These are phyloP conservation scores for Lasaia peninsularis DNA, from an alignment of 1,140 invertebrate species.

Conservation along the genomic window DNA sequence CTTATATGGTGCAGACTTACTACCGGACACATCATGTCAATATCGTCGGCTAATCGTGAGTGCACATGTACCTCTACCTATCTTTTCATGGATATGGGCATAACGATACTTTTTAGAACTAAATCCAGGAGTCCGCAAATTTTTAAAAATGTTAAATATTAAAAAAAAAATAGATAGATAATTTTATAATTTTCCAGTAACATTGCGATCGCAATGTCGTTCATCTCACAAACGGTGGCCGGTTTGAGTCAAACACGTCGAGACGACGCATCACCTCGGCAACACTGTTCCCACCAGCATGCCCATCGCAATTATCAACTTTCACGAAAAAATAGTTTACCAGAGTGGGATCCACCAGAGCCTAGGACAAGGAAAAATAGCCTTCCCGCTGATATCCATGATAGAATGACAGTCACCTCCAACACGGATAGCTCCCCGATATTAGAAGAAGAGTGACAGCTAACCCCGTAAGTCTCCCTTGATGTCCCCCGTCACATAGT, in stretches of 20 bases:
- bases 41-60: too few relatives aligned
- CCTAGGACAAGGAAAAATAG: conserved; percentile 66
- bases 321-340: conserved; percentile 63
- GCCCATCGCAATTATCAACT: conserved; percentile 54
- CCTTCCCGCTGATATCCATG: conserved; percentile 62
- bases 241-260: conserved; percentile 57
- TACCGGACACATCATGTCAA: too few relatives aligned
- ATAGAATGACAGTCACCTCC: conserved; percentile 41
- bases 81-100: too few relatives aligned
- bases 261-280: conserved; percentile 53
- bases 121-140: too few relatives aligned
- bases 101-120: too few relatives aligned
- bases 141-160: too few relatives aligned
- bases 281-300: conserved; percentile 68
- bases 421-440: conserved; percentile 39
- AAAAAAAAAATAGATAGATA: not conserved
- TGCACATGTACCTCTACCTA: too few relatives aligned
- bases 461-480: conserved; percentile 62
- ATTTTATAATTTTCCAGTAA: conserved; percentile 18
- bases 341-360: conserved; percentile 67
- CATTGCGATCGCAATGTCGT: conserved; percentile 45
- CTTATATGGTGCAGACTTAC: too few relatives aligned
- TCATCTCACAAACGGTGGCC: conserved; percentile 68
- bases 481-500: conserved; percentile 67
- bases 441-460: conserved; percentile 64